These are phyloP conservation scores for Drosophila grimshawi DNA, from an alignment of 1,140 invertebrate species.

Conservation along the genomic window DNA sequence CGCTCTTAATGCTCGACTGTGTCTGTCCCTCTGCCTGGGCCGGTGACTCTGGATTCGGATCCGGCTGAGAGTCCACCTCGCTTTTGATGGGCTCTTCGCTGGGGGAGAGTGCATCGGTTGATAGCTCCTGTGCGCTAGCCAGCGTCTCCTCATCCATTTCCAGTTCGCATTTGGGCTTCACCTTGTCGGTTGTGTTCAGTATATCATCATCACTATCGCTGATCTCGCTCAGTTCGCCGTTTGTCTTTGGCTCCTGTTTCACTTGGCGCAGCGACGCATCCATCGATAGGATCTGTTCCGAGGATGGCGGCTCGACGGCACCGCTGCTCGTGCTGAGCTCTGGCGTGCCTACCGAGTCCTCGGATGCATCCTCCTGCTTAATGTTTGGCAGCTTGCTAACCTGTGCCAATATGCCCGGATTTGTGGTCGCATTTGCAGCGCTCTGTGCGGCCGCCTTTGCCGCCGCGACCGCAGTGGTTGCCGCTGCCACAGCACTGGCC, in stretches of 20 bases:
- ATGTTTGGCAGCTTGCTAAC: constrained; percentile 59
- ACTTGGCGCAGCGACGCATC: constrained; percentile 23
- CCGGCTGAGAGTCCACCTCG: constrained; percentile 40
- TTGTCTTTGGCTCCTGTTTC: constrained; percentile 54
- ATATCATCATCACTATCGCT: constrained; percentile 95
- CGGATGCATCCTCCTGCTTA: constrained; percentile 66
- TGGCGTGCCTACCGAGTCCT: constrained; percentile 58
- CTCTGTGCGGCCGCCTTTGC: constrained; percentile 80
- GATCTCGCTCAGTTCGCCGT: constrained; percentile 92
- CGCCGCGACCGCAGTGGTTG: constrained; percentile 78
- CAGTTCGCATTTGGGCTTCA: constrained; percentile 74
- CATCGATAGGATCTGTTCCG: constrained; percentile 4
- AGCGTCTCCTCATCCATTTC: constrained; percentile 50
- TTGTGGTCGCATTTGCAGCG: constrained; percentile 76
- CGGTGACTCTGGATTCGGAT: background rate
- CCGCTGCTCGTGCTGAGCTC: constrained; percentile 31
- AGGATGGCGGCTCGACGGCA: background rate
- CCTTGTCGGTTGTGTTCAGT: constrained; percentile 86
- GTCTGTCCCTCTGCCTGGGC: constrained; percentile 83
- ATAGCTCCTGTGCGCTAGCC: constrained; percentile 37
- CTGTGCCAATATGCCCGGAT: constrained; percentile 77
- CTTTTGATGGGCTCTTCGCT: constrained; percentile 65
- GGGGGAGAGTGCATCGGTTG: constrained; percentile 44
- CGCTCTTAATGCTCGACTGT: constrained; percentile 43
- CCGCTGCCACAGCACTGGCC: constrained; percentile 73